A percentile compares a stretch with the other conserved stretches of the same genome.
phyloP scores from a whole-genome alignment of 2,113 vertebrate species.

The Riparia riparia region DNA sequence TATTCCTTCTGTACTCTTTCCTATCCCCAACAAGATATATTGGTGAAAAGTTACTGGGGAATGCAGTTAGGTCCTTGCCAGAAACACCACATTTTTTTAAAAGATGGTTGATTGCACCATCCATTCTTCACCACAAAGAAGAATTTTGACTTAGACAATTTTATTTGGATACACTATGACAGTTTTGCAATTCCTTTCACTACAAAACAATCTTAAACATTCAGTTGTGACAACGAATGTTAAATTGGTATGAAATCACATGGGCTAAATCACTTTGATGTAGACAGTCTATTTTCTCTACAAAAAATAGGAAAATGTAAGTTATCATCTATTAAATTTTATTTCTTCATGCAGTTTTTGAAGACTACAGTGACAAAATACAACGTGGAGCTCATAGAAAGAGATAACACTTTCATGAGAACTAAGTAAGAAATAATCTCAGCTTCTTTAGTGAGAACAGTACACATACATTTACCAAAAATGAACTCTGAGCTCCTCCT shows the following conservation, averaged over 20 bases:
- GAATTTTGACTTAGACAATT: not conserved
- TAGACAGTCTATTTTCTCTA: not conserved
- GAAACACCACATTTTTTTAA: not conserved
- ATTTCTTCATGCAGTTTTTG: conserved; percentile 23
- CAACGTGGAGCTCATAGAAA: not conserved
- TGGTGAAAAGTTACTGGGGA: conserved; percentile 45
- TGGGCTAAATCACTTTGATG: not conserved
- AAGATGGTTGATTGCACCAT: not conserved
- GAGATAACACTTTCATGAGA: not conserved
- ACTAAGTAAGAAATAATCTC: not conserved
- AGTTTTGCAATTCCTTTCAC: not conserved
- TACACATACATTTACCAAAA: not conserved
- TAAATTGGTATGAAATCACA: not conserved
- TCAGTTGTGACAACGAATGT: not conserved
- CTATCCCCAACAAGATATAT: not conserved
- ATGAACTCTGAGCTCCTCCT: not conserved
- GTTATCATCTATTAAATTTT: not conserved
- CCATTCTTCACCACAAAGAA: not conserved
- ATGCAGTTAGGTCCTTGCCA: conserved; percentile 11
- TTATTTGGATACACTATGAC: not conserved
- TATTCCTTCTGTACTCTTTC: not conserved
- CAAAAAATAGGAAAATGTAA: not conserved
- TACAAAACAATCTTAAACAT: not conserved
- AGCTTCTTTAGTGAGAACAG: not conserved
- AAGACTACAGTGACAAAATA: not conserved